Conservation (phyloP, 2,888 invertebrate genomes). For the Petrolisthes cinctipes region DNA sequence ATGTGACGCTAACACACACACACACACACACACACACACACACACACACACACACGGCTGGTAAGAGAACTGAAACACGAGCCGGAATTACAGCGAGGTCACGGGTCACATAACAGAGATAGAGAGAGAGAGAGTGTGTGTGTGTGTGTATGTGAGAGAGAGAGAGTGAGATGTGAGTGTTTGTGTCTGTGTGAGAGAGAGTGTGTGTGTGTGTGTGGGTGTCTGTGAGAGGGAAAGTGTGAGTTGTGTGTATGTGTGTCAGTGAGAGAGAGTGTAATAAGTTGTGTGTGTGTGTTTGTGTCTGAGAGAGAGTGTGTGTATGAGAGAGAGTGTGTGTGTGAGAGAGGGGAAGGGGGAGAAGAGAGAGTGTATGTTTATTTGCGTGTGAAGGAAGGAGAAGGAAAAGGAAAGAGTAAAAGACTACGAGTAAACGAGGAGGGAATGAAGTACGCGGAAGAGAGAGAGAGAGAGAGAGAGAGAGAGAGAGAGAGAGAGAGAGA, state of each 20-base stretch:
- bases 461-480: background rate
- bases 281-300: background rate
- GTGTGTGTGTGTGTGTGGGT: background rate
- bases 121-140: too few relatives aligned
- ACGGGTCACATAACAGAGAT: too few relatives aligned
- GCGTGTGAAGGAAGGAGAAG: too few relatives aligned
- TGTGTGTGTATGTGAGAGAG: too few relatives aligned
- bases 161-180: too few relatives aligned
- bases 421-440: background rate
- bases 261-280: background rate
- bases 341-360: background rate
- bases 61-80: background rate
- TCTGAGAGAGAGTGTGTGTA: background rate
- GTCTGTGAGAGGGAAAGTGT: too few relatives aligned
- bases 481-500: background rate
- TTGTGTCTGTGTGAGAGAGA: slow-evolving; percentile 3
- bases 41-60: background rate
- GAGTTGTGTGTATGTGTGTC: background rate
- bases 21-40: slow-evolving; percentile 8
- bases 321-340: slow-evolving; percentile 4
- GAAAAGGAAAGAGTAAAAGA: background rate
- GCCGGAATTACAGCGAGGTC: too few relatives aligned
- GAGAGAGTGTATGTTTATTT: background rate
- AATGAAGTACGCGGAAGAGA: background rate
- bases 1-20: background rate